Percentiles rank a stretch among this genome's conserved stretches.
Conservation (phyloP, 2,888 invertebrate genomes). For the Sclerodermus sp. region DNA sequence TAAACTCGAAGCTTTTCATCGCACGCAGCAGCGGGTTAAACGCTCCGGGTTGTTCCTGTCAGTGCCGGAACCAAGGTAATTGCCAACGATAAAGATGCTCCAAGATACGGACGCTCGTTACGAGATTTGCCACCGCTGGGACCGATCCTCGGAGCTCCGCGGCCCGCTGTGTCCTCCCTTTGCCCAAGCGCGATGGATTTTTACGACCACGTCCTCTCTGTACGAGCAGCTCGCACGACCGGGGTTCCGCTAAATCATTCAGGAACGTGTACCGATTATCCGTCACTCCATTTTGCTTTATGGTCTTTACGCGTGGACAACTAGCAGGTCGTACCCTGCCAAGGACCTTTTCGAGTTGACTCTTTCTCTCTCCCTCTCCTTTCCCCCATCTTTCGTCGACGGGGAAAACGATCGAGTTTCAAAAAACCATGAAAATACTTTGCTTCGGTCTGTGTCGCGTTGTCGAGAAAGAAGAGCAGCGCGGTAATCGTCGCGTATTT, state of each 20-base stretch:
- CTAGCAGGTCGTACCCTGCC: too few species aligned
- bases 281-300: not conserved
- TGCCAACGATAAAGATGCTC: constrained; percentile 40
- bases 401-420: too few species aligned
- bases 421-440: too few species aligned
- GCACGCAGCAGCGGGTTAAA: not conserved
- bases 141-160: constrained; percentile 20
- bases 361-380: too few species aligned
- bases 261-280: not conserved
- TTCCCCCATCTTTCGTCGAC: too few species aligned
- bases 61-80: constrained; percentile 23
- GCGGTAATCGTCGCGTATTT: too few species aligned
- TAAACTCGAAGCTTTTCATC: too few species aligned
- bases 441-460: too few species aligned
- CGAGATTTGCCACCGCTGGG: constrained; percentile 38
- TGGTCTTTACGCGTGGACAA: not conserved
- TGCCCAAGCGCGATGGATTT: constrained; percentile 16
- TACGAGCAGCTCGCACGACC: constrained; percentile 22
- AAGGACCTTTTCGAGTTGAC: too few species aligned
- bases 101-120: constrained; percentile 33
- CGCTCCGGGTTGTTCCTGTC: too few species aligned
- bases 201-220: not conserved
- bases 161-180: not conserved
- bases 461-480: too few species aligned
- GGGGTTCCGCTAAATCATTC: constrained; percentile 4